These are phyloP conservation scores for Morpho helenor DNA, from an alignment of 2,888 invertebrate genomes.

Conservation along the genomic window DNA sequence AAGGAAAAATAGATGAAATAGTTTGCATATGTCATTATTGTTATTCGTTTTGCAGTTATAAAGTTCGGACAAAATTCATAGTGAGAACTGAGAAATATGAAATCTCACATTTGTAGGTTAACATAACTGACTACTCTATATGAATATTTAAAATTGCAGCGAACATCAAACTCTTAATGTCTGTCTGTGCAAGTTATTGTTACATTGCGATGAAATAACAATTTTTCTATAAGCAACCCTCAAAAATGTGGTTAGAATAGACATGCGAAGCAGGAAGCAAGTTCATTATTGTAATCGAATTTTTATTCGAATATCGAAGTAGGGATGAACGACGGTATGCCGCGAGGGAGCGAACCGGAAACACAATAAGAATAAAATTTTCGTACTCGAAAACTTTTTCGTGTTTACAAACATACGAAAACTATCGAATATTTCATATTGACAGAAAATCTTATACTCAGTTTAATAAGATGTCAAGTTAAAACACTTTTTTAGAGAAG, in stretches of 20 bases:
- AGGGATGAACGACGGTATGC: neutral
- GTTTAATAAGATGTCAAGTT: no score
- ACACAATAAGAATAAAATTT: slow-evolving; percentile 4
- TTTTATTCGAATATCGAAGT: neutral
- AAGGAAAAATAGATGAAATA: no score
- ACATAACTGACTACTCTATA: neutral
- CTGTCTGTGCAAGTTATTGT: no score
- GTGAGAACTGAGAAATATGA: no score
- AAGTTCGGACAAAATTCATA: no score
- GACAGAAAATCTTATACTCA: no score
- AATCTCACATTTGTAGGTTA: no score
- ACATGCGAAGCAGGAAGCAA: neutral
- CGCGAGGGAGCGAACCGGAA: slow-evolving; percentile 1
- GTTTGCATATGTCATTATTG: no score
- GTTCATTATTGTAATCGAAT: slow-evolving; percentile 3
- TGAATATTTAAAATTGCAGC: neutral
- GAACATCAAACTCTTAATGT: no score
- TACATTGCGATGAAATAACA: neutral
- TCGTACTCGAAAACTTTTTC: neutral
- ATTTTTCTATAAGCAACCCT: neutral
- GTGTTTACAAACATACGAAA: neutral
- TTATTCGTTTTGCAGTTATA: no score
- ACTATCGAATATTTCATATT: no score
- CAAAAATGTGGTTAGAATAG: neutral
- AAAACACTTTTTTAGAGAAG: no score